Percentiles rank a stretch among this genome's conserved stretches.
Evolutionary conservation across 2,797 vertebrate species (phyloP).

Genomic region (Pogoniulus pusillus): DNA sequence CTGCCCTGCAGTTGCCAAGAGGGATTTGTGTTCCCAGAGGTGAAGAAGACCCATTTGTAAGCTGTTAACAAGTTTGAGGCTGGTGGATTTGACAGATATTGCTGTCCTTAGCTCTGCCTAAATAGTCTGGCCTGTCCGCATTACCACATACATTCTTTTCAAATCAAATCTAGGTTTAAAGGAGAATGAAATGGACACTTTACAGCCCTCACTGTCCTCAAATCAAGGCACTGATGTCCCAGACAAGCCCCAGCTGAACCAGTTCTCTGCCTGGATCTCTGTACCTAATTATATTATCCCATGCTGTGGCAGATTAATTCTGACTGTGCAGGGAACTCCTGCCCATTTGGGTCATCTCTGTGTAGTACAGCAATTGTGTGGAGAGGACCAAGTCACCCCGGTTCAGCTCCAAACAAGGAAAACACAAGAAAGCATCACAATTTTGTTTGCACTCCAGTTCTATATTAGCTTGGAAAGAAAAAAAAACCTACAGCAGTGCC

Average conservation of each 20-base stretch:
- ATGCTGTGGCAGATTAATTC: constrained; percentile 50
- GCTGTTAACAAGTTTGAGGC: background rate
- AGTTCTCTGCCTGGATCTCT: constrained; percentile 13
- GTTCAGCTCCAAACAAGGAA: constrained; percentile 27
- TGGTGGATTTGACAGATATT: background rate
- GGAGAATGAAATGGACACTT: background rate
- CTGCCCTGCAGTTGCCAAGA: background rate
- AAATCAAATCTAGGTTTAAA: background rate
- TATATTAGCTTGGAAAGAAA: constrained; percentile 52
- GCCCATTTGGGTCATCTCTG: constrained; percentile 22
- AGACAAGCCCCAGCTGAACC: background rate
- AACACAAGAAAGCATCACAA: constrained; percentile 45
- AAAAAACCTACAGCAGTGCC: constrained; percentile 66
- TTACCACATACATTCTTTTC: background rate
- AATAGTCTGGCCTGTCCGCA: background rate
- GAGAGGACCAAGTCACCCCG: background rate
- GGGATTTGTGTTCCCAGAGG: background rate
- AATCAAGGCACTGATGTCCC: background rate
- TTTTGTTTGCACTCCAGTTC: constrained; percentile 45
- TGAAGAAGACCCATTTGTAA: background rate
- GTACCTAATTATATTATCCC: constrained; percentile 13
- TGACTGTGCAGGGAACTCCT: constrained; percentile 28
- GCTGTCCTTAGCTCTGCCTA: background rate
- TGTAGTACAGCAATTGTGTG: background rate
- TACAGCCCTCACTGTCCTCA: background rate